phyloP scores from a whole-genome alignment of 2,113 vertebrate genomes.

The Hystrix brachyura region DNA sequence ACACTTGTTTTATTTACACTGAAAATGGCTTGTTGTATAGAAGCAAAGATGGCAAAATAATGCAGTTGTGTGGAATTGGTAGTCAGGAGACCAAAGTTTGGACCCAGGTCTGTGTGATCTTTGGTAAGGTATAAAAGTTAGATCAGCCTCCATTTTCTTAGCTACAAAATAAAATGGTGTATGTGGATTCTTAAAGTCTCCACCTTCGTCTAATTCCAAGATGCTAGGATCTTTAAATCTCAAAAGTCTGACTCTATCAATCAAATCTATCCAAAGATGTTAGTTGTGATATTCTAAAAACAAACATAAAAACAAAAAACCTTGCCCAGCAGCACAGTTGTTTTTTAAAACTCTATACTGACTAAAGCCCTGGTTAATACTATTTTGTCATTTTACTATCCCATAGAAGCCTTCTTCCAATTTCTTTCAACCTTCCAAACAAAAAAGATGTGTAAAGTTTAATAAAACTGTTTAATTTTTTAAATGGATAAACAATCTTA shows the following conservation, averaged over 20 bases:
- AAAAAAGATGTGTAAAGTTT: neutral
- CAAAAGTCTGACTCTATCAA: neutral
- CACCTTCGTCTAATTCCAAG: neutral
- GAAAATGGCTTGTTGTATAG: neutral
- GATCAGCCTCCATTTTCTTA: neutral
- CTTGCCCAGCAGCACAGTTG: neutral
- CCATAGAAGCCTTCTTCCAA: neutral
- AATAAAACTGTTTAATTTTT: neutral
- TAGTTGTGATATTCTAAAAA: neutral
- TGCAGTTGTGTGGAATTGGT: fast-evolving
- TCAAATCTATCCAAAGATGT: neutral
- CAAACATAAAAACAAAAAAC: neutral
- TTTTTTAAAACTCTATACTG: neutral
- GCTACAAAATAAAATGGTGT: neutral
- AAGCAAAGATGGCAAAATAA: slow-evolving; percentile 59
- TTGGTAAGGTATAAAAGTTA: neutral
- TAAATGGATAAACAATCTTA: neutral
- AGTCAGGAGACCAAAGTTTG: neutral
- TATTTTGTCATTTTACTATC: neutral
- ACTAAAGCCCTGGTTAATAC: neutral
- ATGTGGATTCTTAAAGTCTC: neutral
- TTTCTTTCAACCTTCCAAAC: neutral
- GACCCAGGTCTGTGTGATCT: neutral
- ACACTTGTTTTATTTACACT: slow-evolving; percentile 65
- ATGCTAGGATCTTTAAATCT: neutral